These are phyloP conservation scores for Pimephales promelas DNA, from an alignment of 2,113 vertebrate genomes.

Conservation along the genomic window DNA sequence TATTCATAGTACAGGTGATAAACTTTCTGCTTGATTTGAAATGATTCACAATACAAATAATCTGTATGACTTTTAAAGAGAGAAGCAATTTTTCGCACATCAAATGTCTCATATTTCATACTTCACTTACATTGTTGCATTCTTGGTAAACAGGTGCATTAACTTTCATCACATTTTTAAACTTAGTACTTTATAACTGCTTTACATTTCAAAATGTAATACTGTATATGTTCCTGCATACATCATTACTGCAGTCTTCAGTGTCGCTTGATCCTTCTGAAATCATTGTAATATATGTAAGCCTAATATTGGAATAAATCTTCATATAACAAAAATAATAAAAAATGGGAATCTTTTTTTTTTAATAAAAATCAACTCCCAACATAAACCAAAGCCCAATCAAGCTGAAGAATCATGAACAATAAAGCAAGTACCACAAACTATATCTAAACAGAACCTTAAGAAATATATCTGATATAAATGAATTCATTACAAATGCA, in stretches of 20 bases:
- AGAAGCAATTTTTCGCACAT: slow-evolving; percentile 1
- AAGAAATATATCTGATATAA: neutral
- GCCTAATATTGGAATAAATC: too few species aligned
- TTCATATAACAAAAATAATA: neutral
- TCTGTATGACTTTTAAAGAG: neutral
- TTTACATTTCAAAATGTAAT: too few species aligned
- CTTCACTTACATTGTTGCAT: neutral
- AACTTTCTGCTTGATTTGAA: neutral
- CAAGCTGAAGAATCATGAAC: neutral
- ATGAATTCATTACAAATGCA: neutral
- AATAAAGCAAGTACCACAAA: neutral
- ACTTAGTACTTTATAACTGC: too few species aligned
- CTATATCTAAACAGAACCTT: neutral
- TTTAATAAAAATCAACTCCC: neutral
- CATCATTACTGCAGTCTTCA: too few species aligned
- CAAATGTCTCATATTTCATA: neutral
- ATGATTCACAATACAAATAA: neutral
- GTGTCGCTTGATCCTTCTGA: too few species aligned
- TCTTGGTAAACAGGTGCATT: neutral
- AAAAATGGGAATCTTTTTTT: too few species aligned
- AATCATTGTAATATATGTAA: too few species aligned
- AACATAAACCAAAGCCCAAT: neutral
- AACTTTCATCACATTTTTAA: too few species aligned
- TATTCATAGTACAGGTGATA: neutral
- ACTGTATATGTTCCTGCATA: too few species aligned